A percentile compares a stretch with the other conserved stretches of the same genome.
phyloP scores from a whole-genome alignment of 2,113 vertebrate species.

The Nothobranchius furzeri region DNA sequence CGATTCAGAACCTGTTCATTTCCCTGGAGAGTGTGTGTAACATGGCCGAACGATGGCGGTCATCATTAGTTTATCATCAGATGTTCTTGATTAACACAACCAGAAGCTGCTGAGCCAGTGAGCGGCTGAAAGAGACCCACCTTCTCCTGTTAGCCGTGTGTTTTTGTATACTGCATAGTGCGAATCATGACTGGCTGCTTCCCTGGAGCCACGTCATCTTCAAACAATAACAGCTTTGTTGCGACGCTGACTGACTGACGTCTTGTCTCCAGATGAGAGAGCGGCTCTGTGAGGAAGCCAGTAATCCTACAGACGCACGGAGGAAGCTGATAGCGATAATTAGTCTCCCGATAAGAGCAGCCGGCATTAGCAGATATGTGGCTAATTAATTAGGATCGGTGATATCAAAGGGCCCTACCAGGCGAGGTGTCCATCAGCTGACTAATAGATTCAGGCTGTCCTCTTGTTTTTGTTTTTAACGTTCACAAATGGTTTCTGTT shows the following conservation, averaged over 20 bases:
- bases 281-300: slow-evolving; percentile 55
- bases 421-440: slow-evolving; percentile 4
- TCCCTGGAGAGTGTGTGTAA: too few species aligned
- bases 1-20: too few species aligned
- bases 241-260: slow-evolving; percentile 11
- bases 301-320: slow-evolving; percentile 58
- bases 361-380: slow-evolving; percentile 34
- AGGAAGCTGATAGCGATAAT: slow-evolving; percentile 56
- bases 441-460: neutral
- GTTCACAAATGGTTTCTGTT: too few species aligned
- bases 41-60: neutral
- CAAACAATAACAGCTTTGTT: slow-evolving; percentile 44
- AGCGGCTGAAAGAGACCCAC: slow-evolving; percentile 52
- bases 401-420: slow-evolving; percentile 19
- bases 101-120: slow-evolving; percentile 18
- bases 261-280: slow-evolving; percentile 38
- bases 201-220: slow-evolving; percentile 37
- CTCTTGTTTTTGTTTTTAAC: too few species aligned
- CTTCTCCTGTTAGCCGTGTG: neutral
- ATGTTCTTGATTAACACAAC: neutral
- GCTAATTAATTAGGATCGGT: slow-evolving; percentile 57
- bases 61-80: neutral
- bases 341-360: slow-evolving; percentile 52
- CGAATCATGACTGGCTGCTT: slow-evolving; percentile 22
- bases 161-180: slow-evolving; percentile 4